A percentile compares a stretch with the other conserved stretches of the same genome.
phyloP scores from a whole-genome alignment of 2,113 vertebrate genomes.

The Castor canadensis region DNA sequence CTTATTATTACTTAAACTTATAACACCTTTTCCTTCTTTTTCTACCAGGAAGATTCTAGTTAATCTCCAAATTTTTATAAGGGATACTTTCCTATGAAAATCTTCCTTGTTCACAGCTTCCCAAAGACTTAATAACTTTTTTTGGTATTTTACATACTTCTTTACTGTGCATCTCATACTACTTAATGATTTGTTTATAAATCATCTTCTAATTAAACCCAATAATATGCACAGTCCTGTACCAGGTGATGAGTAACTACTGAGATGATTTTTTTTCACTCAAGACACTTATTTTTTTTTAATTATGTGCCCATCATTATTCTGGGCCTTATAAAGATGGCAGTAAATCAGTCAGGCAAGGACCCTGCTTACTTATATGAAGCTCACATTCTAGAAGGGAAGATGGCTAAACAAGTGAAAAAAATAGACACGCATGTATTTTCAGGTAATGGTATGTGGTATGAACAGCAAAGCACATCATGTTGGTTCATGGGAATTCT shows the following conservation, averaged over 20 bases:
- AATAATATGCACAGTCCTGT: background rate
- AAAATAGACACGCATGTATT: background rate
- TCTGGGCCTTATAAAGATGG: background rate
- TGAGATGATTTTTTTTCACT: background rate
- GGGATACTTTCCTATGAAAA: background rate
- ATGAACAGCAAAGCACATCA: background rate
- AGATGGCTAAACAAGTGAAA: background rate
- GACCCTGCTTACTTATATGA: background rate
- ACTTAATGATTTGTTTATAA: conserved; percentile 14
- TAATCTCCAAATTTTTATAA: background rate
- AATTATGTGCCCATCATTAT: background rate
- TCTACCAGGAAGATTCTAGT: background rate
- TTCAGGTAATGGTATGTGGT: background rate
- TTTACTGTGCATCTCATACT: background rate
- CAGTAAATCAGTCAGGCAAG: background rate
- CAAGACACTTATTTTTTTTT: background rate
- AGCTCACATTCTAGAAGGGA: background rate
- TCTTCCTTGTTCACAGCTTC: background rate
- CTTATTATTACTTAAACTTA: background rate
- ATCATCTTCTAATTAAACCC: background rate
- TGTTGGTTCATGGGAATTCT: background rate
- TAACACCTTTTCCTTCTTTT: background rate
- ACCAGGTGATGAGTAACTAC: background rate
- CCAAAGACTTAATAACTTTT: background rate
- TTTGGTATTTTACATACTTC: background rate